Conservation (phyloP, 1,140 invertebrate species). For the Brachystomella parvula region DNA sequence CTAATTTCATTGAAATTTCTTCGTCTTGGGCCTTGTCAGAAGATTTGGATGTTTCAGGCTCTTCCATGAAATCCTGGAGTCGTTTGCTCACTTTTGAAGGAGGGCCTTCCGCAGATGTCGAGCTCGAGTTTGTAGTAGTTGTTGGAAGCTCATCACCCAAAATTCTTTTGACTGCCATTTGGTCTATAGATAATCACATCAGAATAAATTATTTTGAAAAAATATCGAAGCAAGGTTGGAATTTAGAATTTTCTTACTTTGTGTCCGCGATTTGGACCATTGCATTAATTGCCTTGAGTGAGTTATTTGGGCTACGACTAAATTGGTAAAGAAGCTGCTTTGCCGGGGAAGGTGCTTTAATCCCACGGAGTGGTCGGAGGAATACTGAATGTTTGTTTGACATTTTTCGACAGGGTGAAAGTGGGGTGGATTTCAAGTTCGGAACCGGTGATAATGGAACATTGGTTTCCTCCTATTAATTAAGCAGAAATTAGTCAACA, state of each 20-base stretch:
- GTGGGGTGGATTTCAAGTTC: conserved; percentile 51
- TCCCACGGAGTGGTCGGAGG: conserved; percentile 53
- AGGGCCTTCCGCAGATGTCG: conserved; percentile 1
- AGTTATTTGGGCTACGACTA: conserved; percentile 62
- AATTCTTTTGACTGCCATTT: conserved; percentile 30
- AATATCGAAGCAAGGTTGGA: too few species aligned
- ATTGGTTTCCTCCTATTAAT: conserved; percentile 46
- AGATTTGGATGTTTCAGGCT: too few species aligned
- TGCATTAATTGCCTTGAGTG: conserved; percentile 36
- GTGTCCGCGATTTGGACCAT: conserved; percentile 36
- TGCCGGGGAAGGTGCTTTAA: conserved; percentile 48
- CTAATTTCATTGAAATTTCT: too few species aligned
- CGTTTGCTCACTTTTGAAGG: too few species aligned
- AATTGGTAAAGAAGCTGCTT: conserved; percentile 73
- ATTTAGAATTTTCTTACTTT: too few species aligned
- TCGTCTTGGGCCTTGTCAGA: too few species aligned
- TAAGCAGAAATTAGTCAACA: conserved; percentile 42
- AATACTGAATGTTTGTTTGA: conserved; percentile 58
- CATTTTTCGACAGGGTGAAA: conserved; percentile 62
- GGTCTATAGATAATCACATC: conserved; percentile 19
- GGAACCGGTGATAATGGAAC: conserved; percentile 69
- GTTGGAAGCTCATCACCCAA: conserved; percentile 20
- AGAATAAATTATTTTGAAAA: too few species aligned
- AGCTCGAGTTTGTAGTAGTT: not conserved
- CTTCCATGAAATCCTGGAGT: too few species aligned